Evolutionary conservation across 2,888 invertebrate genomes (phyloP), one percentile per base, ranked within the genome.

Genomic region (Odontomyia ornata): DNA sequence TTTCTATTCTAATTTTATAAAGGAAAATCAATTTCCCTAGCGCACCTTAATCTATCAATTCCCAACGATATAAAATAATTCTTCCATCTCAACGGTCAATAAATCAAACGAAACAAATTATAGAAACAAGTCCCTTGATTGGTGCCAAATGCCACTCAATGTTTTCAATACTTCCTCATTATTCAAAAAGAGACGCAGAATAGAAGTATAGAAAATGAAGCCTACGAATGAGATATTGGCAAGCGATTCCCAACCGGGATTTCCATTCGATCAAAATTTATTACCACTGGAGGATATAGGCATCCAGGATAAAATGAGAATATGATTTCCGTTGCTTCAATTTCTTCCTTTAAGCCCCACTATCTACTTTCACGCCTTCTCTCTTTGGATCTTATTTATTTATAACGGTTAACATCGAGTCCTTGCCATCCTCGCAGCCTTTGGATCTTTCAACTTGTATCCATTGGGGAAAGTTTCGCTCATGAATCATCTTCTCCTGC

Each of bases 401-500:
- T 73, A 73, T 73, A 11, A 21, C 43, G 27, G 67, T 56, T 56
- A 21, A 23, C 36, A 11, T 30, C 60, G n/a, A 30, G 21, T 23
- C 36, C 36, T 4, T 4, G 9, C 7, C n/a, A 36, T 60, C 30
- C 52, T 60, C 36, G 30, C 13, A 13, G 57, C 56, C 28, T 15
- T 27, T 5, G 11, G 21, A 11, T 15, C 27, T 47, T 25, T 21
- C 56, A 15, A 9, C 27, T 9, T 9, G 36, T 36, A 36, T 36
- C n/a, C 36, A 36, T 36, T 36, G 36, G 36, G 11, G 27, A 13
- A 56, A 56, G 2, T 18, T 73, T 30, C 9, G 7, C 47, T 21
- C 75, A 62, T 75, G 64, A 75, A 75, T 75, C 75, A 64, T n/a
- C 62, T 47, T 27, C 28, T 64, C 9, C 9, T 65, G 4, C 25